Conservation (phyloP, 2,888 invertebrate species). For the Amphipoea oculea region DNA sequence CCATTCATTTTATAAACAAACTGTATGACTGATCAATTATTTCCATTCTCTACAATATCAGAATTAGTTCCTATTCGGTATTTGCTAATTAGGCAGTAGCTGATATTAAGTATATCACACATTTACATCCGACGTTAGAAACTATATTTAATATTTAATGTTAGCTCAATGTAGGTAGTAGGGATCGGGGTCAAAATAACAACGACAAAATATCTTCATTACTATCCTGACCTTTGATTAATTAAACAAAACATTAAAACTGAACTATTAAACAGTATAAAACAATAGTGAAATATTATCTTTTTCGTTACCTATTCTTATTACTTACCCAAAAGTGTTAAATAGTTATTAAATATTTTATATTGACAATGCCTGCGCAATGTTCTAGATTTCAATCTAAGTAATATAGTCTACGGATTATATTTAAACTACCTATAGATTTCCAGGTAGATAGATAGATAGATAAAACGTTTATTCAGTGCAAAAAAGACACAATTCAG, state of each 20-base stretch:
- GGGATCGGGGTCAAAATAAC: slow-evolving; percentile 68
- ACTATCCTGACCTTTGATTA: slow-evolving; percentile 66
- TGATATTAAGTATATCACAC: slow-evolving; percentile 1
- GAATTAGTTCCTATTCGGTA: neutral
- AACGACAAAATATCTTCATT: slow-evolving; percentile 62
- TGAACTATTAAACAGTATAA: neutral
- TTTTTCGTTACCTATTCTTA: neutral
- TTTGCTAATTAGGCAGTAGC: slow-evolving; percentile 40
- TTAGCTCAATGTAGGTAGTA: slow-evolving; percentile 47
- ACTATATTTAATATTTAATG: slow-evolving; percentile 54
- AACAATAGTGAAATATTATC: neutral
- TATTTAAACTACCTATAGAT: neutral
- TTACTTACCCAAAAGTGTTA: neutral
- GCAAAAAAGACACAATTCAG: no score
- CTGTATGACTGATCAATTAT: slow-evolving; percentile 2
- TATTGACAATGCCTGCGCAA: neutral
- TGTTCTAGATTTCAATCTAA: neutral
- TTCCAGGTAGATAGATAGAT: no score
- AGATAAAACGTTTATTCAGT: no score
- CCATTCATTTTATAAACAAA: neutral
- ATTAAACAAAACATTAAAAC: slow-evolving; percentile 47
- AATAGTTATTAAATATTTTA: neutral
- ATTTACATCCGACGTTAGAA: slow-evolving; percentile 19
- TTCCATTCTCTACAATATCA: neutral
- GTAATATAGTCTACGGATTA: neutral